Conservation (phyloP, 2,113 vertebrate species). For the Acrocephalus arundinaceus region DNA sequence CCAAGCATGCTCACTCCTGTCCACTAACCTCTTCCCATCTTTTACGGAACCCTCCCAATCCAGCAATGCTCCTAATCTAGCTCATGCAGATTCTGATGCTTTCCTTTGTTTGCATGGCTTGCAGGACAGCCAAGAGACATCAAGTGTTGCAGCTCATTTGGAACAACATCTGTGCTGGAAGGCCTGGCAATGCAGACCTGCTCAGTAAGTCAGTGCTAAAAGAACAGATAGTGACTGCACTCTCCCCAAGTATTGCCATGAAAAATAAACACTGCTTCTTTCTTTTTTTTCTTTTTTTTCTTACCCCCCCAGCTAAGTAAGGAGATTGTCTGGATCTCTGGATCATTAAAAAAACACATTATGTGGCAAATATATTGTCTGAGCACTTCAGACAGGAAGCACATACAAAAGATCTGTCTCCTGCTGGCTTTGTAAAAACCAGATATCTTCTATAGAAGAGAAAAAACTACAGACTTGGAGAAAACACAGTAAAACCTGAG, state of each 20-base stretch:
- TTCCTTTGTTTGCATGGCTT: not conserved
- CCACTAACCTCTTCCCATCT: not conserved
- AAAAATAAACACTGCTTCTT: not conserved
- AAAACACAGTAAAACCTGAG: not conserved
- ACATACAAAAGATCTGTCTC: not conserved
- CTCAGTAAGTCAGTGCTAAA: not conserved
- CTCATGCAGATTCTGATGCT: not conserved
- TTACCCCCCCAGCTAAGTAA: not conserved
- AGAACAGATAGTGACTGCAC: not conserved
- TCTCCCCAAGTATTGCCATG: not conserved
- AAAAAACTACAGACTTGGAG: not conserved
- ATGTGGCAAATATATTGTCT: not conserved
- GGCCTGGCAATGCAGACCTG: not conserved
- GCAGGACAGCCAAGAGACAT: not conserved
- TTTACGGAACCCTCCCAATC: not conserved
- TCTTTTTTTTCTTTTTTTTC: not conserved
- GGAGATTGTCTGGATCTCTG: not conserved
- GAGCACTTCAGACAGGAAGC: slow-evolving; percentile 2
- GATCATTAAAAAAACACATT: not conserved
- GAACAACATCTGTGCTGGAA: not conserved
- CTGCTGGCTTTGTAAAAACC: not conserved
- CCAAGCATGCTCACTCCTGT: not conserved
- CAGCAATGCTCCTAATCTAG: not conserved
- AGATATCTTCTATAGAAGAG: not conserved
- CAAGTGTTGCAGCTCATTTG: fast-evolving